phyloP scores from a whole-genome alignment of 2,888 invertebrate species.

The Andrena chrysosceles region DNA sequence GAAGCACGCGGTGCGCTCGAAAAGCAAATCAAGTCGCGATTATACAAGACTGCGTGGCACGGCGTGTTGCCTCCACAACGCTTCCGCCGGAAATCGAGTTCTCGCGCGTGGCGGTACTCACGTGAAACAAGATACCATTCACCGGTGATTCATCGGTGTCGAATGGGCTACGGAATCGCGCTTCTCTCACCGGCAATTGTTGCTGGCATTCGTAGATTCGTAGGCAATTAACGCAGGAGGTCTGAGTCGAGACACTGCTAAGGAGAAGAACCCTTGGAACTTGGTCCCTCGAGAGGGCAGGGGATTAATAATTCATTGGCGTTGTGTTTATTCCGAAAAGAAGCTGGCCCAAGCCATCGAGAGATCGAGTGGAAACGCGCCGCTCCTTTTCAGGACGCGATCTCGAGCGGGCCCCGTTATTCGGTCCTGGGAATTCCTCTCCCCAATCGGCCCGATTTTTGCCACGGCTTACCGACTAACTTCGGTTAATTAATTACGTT shows the following conservation, averaged over 20 bases:
- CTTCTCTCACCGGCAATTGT: too few relatives aligned
- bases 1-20: constrained; percentile 28
- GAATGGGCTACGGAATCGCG: too few relatives aligned
- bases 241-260: neutral
- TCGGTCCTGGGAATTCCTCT: constrained; percentile 22
- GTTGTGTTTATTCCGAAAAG: neutral
- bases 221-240: too few relatives aligned
- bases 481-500: constrained; percentile 23
- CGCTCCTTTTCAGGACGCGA: constrained; percentile 31
- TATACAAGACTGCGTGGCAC: constrained; percentile 28
- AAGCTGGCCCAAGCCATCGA: neutral
- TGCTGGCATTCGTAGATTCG: too few relatives aligned
- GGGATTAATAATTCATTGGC: neutral
- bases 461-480: neutral
- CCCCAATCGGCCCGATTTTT: constrained; percentile 22
- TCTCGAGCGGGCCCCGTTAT: constrained; percentile 13
- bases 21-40: constrained; percentile 36
- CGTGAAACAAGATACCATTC: constrained; percentile 26
- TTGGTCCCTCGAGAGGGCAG: neutral
- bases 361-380: constrained; percentile 4
- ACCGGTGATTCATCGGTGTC: constrained; percentile 6
- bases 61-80: constrained; percentile 16
- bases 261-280: too few relatives aligned
- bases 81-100: constrained; percentile 47
- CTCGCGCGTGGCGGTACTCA: constrained; percentile 17